phyloP scores from a whole-genome alignment of 2,888 invertebrate species.

The Drosophila merina region DNA sequence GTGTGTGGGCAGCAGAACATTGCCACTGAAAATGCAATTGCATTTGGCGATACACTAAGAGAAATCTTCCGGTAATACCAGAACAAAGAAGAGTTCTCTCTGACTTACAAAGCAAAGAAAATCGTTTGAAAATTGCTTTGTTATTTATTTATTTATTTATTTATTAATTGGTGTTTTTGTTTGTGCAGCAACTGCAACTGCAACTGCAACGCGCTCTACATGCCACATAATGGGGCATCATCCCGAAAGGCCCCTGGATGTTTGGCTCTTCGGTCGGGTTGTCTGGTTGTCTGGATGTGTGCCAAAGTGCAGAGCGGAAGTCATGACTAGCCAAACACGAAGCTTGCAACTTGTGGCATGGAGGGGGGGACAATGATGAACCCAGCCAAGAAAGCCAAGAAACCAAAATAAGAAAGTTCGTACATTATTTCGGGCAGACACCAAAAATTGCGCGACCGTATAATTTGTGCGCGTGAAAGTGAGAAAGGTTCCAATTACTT shows the following conservation, averaged over 20 bases:
- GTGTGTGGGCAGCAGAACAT: slow-evolving; percentile 76
- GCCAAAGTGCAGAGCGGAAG: slow-evolving; percentile 76
- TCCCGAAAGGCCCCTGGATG: slow-evolving; percentile 17
- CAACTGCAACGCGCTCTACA: slow-evolving; percentile 46
- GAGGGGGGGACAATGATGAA: not conserved
- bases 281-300: slow-evolving; percentile 56
- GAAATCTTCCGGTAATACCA: not conserved
- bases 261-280: not conserved
- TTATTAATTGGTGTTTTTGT: not conserved
- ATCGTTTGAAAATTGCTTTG: not conserved
- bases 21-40: slow-evolving; percentile 38
- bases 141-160: not conserved
- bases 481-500: slow-evolving; percentile 83
- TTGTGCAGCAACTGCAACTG: slow-evolving; percentile 27
- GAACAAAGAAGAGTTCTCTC: too few relatives aligned
- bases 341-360: slow-evolving; percentile 54
- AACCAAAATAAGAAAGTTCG: slow-evolving; percentile 72
- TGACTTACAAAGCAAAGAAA: too few relatives aligned
- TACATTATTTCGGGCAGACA: slow-evolving; percentile 77
- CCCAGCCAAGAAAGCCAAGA: slow-evolving; percentile 5
- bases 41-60: not conserved
- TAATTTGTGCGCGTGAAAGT: slow-evolving; percentile 83
- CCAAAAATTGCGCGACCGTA: slow-evolving; percentile 59
- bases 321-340: slow-evolving; percentile 79
- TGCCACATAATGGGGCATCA: slow-evolving; percentile 74